Evolutionary conservation across 2,888 invertebrate genomes (phyloP).

Genomic region (Philopedon plagiatum): DNA sequence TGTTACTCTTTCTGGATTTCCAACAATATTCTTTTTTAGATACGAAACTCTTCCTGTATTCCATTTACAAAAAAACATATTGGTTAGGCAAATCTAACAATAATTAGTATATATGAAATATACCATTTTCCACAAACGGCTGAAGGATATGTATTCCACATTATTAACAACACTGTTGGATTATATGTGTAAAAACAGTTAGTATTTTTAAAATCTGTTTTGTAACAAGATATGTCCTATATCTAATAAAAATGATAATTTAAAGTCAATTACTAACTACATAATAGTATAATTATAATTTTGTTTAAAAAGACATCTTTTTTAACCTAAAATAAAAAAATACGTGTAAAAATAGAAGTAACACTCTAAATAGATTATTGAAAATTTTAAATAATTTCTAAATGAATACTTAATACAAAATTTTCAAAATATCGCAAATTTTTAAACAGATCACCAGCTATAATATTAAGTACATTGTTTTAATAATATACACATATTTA

Average conservation of each 20-base stretch:
- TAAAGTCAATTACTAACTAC: constrained; percentile 1
- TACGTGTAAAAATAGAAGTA: too few species aligned
- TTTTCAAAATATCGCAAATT: too few species aligned
- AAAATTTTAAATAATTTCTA: too few species aligned
- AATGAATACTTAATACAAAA: too few species aligned
- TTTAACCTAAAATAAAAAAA: too few species aligned
- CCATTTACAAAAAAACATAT: background rate
- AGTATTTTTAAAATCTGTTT: constrained; percentile 22
- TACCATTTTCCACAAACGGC: constrained; percentile 12
- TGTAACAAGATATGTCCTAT: constrained; percentile 45
- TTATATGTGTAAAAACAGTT: constrained; percentile 25
- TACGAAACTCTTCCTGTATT: background rate
- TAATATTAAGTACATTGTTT: too few species aligned
- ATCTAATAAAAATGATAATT: constrained; percentile 24
- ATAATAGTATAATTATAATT: background rate
- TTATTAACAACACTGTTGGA: constrained; percentile 32
- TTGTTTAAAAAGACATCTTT: background rate
- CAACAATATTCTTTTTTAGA: background rate
- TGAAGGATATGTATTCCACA: constrained; percentile 33
- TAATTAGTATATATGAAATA: constrained; percentile 5
- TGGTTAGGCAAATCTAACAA: background rate
- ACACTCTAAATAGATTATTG: too few species aligned
- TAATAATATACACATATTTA: too few species aligned
- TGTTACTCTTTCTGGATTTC: background rate
- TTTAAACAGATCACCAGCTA: too few species aligned